Evolutionary conservation across 2,113 vertebrate genomes (phyloP).

Genomic region (Microtus richardsoni): DNA sequence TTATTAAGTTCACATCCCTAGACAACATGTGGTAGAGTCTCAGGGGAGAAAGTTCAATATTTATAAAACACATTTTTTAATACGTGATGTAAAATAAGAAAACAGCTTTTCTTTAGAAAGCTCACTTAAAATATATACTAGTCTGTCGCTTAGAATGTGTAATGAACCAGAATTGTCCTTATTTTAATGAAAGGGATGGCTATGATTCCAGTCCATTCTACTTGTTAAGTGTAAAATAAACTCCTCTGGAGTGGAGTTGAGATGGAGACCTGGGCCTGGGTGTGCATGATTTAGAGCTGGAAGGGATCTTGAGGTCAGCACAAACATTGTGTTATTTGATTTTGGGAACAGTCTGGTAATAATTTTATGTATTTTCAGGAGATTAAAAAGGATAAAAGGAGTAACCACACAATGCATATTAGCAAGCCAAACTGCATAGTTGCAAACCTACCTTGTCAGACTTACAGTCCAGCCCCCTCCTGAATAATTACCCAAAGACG

Average conservation of each 20-base stretch:
- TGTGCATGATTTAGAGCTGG: background rate
- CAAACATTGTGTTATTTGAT: background rate
- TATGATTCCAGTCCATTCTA: background rate
- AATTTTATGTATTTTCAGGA: background rate
- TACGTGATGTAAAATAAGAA: background rate
- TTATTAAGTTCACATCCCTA: background rate
- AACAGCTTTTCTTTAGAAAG: conserved; percentile 5
- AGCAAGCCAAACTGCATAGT: background rate
- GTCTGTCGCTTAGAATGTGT: background rate
- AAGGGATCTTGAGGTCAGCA: background rate
- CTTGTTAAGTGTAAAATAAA: background rate
- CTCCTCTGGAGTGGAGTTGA: background rate
- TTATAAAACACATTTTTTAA: background rate
- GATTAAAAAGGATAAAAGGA: background rate
- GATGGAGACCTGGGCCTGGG: background rate
- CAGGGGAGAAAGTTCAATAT: background rate
- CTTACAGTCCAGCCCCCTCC: background rate
- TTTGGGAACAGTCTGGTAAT: background rate
- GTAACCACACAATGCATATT: background rate
- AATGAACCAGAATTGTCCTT: background rate
- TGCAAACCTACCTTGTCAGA: background rate
- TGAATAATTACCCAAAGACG: background rate
- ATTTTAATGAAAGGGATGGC: background rate
- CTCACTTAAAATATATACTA: background rate
- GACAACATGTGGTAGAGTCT: background rate